Evolutionary conservation across 2,797 vertebrate genomes (phyloP).

Genomic region (Garrulus glandarius): DNA sequence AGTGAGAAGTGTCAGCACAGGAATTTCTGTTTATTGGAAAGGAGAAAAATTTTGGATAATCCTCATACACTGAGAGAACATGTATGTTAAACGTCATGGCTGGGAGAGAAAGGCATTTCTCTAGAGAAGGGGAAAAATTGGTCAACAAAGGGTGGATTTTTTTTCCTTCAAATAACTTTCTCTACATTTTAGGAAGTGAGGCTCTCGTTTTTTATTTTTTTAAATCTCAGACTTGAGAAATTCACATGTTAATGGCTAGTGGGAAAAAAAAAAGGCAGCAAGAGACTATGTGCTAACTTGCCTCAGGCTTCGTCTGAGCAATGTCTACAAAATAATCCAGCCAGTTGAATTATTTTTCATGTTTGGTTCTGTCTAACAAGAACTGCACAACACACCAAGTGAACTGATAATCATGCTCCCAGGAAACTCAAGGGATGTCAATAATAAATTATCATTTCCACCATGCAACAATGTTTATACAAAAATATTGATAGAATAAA

Average conservation of each 20-base stretch:
- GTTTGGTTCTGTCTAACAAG: background rate
- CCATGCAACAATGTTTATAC: background rate
- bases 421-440: background rate
- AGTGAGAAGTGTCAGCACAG: background rate
- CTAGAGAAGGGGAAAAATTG: background rate
- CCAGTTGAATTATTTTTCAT: constrained; percentile 25
- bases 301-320: constrained; percentile 9
- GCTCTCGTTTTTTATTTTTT: background rate
- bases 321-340: constrained; percentile 37
- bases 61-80: background rate
- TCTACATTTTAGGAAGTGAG: background rate
- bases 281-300: constrained; percentile 27
- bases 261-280: background rate
- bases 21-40: background rate
- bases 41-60: background rate
- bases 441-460: background rate
- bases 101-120: background rate
- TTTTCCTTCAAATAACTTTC: background rate
- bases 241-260: background rate
- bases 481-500: background rate
- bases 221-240: background rate
- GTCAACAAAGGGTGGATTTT: background rate
- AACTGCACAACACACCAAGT: background rate
- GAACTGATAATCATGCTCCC: background rate
- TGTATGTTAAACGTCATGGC: background rate